Conservation (phyloP, 2,113 vertebrate genomes). For the Percopsis transmontana region DNA sequence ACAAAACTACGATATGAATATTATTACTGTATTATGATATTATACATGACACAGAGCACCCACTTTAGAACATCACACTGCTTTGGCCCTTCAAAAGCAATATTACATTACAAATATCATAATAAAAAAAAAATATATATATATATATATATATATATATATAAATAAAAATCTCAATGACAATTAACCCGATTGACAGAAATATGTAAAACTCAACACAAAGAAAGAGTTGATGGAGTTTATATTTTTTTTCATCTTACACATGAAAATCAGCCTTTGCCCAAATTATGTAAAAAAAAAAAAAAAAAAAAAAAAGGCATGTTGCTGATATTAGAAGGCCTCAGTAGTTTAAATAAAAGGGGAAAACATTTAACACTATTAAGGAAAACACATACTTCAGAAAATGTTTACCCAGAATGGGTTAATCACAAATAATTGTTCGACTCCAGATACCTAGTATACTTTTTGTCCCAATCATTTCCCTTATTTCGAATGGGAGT, state of each 20-base stretch:
- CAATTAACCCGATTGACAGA: conserved; percentile 24
- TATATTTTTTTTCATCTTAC: no score
- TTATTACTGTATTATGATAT: not conserved
- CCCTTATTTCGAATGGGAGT: conserved; percentile 32
- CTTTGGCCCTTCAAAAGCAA: not conserved
- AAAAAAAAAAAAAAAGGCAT: no score
- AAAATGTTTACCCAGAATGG: no score
- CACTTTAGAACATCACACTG: not conserved
- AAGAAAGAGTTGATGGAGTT: not conserved
- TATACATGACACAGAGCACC: not conserved
- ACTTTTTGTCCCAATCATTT: conserved; percentile 5
- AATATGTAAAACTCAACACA: conserved; percentile 45
- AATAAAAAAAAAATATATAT: not conserved
- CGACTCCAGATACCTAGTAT: no score
- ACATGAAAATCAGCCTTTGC: no score
- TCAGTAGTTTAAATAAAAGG: not conserved
- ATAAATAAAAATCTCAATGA: conserved; percentile 38
- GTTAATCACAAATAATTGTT: no score
- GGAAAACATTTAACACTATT: not conserved
- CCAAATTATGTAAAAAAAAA: no score
- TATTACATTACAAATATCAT: conserved; percentile 4
- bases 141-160: conserved; percentile 21
- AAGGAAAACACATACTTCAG: conserved; percentile 18
- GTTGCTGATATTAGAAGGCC: no score
- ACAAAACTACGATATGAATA: no score